Percentiles rank a stretch among this genome's conserved stretches.
Conservation (phyloP, 2,888 invertebrate genomes). For the Drosophila anomelani region DNA sequence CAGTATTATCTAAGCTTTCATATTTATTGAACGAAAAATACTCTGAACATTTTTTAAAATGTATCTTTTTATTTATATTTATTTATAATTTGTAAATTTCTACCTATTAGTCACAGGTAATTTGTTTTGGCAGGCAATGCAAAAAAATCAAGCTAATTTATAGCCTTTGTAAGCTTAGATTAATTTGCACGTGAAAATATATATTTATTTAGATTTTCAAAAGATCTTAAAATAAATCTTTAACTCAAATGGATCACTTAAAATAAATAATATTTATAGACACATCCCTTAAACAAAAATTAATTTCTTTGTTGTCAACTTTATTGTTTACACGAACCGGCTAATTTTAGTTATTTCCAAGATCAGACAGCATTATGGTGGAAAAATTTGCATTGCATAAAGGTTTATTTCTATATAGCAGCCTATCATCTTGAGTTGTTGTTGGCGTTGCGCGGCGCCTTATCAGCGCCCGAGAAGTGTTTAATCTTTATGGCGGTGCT, state of each 20-base stretch:
- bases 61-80: background rate
- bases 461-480: constrained; percentile 35
- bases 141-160: constrained; percentile 4
- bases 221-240: background rate
- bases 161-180: background rate
- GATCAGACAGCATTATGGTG: constrained; percentile 13
- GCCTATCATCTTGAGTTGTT: constrained; percentile 27
- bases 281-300: background rate
- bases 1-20: background rate
- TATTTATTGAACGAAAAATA: too few relatives aligned
- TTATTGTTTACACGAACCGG: constrained; percentile 16
- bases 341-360: constrained; percentile 20
- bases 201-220: background rate
- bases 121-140: background rate
- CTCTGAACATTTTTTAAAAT: too few relatives aligned
- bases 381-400: constrained; percentile 43
- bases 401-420: constrained; percentile 37
- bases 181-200: background rate
- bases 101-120: background rate
- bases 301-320: constrained; percentile 1
- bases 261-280: background rate
- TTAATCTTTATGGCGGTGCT: constrained; percentile 24
- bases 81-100: background rate
- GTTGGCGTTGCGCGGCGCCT: constrained; percentile 7
- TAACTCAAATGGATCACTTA: background rate